Evolutionary conservation across 2,113 vertebrate genomes (phyloP).

Genomic region (Paramormyrops kingsleyae): DNA sequence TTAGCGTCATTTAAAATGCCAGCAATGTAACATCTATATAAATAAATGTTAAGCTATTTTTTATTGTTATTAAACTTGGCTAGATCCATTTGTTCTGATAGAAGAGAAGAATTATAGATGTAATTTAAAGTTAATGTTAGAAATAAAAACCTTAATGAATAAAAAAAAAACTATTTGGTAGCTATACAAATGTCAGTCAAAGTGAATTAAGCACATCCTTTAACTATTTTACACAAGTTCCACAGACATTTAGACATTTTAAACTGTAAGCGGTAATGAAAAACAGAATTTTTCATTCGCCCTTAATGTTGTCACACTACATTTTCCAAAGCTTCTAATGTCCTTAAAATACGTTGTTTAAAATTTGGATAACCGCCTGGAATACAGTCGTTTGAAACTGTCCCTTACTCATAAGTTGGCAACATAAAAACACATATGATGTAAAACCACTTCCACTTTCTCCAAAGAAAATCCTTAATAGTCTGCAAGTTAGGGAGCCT

Average conservation of each 20-base stretch:
- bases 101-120: background rate
- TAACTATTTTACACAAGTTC: background rate
- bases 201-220: background rate
- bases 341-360: background rate
- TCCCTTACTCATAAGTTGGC: background rate
- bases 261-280: background rate
- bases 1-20: background rate
- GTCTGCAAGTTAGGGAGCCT: background rate
- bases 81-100: background rate
- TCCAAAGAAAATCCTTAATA: constrained; percentile 5
- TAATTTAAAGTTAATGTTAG: background rate
- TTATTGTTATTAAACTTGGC: background rate
- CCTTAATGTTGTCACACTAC: background rate
- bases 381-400: background rate
- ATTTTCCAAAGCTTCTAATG: background rate
- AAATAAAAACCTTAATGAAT: background rate
- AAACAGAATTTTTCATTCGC: background rate
- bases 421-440: background rate
- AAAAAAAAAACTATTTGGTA: background rate
- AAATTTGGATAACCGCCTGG: background rate
- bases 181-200: background rate
- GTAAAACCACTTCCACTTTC: constrained; percentile 3
- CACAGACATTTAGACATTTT: background rate
- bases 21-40: background rate
- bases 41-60: background rate